Conservation (phyloP, 1,140 invertebrate species). For the Drosophila pruinosa region DNA sequence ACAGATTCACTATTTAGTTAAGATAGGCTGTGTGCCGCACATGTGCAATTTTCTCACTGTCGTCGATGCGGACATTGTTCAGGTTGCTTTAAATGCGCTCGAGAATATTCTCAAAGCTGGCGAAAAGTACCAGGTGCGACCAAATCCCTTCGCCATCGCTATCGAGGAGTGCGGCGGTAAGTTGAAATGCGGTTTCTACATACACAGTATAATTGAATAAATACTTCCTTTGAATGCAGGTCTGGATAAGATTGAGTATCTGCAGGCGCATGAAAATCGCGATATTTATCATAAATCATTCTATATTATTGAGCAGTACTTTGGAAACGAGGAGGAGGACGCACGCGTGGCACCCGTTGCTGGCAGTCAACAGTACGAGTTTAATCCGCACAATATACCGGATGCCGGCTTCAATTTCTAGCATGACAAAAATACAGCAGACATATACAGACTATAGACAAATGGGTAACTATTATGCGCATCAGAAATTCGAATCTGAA, state of each 20-base stretch:
- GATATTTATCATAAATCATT: conserved; percentile 98
- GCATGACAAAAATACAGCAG: conserved; percentile 42
- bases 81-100: conserved; percentile 97
- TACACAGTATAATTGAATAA: background rate
- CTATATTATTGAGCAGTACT: conserved; percentile 98
- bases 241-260: conserved; percentile 98
- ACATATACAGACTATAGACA: conserved; percentile 10
- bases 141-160: conserved; percentile 95
- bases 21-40: conserved; percentile 93
- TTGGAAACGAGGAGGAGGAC: conserved; percentile 95
- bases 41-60: conserved; percentile 97
- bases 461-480: conserved; percentile 8
- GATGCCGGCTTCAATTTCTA: conserved; percentile 92
- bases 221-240: conserved; percentile 84
- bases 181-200: too few relatives aligned
- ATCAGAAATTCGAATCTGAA: conserved; percentile 8
- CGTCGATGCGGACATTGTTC: conserved; percentile 98
- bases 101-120: conserved; percentile 98
- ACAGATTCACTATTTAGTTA: conserved; percentile 90
- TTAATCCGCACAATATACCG: conserved; percentile 87
- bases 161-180: conserved; percentile 98
- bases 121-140: conserved; percentile 89
- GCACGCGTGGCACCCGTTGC: conserved; percentile 92
- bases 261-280: conserved; percentile 98
- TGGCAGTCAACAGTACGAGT: conserved; percentile 90